A percentile compares a stretch with the other conserved stretches of the same genome.
phyloP scores from a whole-genome alignment of 2,888 invertebrate genomes.

The Andrena trimmerana region DNA sequence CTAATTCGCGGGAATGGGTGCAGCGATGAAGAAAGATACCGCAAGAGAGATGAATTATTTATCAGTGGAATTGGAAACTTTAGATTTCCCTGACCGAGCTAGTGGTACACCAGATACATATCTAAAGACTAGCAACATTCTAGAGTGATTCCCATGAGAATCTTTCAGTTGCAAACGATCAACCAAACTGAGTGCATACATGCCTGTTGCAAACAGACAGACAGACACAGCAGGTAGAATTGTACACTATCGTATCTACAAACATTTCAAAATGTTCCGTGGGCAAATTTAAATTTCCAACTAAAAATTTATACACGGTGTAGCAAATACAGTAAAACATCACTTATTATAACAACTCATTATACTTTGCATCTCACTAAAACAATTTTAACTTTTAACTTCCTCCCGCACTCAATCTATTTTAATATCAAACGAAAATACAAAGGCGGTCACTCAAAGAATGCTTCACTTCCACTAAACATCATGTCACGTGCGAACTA shows the following conservation, averaged over 20 bases:
- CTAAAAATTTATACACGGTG: background rate
- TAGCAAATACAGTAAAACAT: too few relatives aligned
- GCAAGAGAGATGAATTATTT: conserved; percentile 54
- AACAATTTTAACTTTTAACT: too few relatives aligned
- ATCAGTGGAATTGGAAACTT: conserved; percentile 57
- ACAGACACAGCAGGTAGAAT: background rate
- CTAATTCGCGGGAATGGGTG: background rate
- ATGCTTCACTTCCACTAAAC: too few relatives aligned
- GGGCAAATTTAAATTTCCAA: background rate
- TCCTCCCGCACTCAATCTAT: too few relatives aligned
- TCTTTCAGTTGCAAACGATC: conserved; percentile 45
- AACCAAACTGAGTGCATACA: background rate
- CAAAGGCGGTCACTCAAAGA: too few relatives aligned
- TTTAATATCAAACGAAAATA: too few relatives aligned
- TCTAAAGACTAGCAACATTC: conserved; percentile 59
- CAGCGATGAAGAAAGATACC: conserved; percentile 3
- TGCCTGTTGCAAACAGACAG: background rate
- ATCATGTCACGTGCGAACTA: too few relatives aligned
- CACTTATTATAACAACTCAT: too few relatives aligned
- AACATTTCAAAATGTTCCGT: conserved; percentile 2
- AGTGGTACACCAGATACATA: conserved; percentile 53
- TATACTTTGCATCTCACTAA: too few relatives aligned
- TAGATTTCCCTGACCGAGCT: conserved; percentile 67
- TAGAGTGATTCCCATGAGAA: conserved; percentile 38
- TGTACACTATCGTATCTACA: background rate